Evolutionary conservation across 2,113 vertebrate genomes (phyloP).

Genomic region (Chionis minor): DNA sequence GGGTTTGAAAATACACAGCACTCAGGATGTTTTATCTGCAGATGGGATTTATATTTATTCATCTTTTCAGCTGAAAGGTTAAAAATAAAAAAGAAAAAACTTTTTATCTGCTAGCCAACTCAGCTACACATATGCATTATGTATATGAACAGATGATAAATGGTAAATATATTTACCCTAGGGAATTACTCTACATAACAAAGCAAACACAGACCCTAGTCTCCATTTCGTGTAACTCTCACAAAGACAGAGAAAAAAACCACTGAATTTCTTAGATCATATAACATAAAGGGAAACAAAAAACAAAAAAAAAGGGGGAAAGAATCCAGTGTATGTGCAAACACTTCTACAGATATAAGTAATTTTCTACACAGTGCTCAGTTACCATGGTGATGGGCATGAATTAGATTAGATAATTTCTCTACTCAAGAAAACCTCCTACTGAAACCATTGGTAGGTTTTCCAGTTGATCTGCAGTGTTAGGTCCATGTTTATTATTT

Average conservation of each 20-base stretch:
- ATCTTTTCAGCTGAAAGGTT: not conserved
- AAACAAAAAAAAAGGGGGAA: not conserved
- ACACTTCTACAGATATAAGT: not conserved
- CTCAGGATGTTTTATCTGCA: not conserved
- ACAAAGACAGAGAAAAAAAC: not conserved
- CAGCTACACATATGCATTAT: not conserved
- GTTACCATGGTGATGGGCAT: constrained; percentile 16
- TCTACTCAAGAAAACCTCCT: not conserved
- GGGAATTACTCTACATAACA: not conserved
- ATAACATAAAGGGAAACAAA: not conserved
- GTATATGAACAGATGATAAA: not conserved
- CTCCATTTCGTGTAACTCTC: not conserved
- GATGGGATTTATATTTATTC: not conserved
- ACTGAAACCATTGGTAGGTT: not conserved
- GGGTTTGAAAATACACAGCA: not conserved
- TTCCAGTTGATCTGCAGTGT: not conserved
- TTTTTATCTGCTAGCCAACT: not conserved
- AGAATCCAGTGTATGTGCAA: not conserved
- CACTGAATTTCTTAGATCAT: not conserved
- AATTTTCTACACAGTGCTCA: not conserved
- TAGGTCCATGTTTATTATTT: not conserved
- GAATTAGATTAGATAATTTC: constrained; percentile 6
- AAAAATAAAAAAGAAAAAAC: not conserved
- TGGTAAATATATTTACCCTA: not conserved
- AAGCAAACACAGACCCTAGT: not conserved